These are phyloP conservation scores for Hormaphis cornu DNA, from an alignment of 1,140 invertebrate species.

Conservation along the genomic window DNA sequence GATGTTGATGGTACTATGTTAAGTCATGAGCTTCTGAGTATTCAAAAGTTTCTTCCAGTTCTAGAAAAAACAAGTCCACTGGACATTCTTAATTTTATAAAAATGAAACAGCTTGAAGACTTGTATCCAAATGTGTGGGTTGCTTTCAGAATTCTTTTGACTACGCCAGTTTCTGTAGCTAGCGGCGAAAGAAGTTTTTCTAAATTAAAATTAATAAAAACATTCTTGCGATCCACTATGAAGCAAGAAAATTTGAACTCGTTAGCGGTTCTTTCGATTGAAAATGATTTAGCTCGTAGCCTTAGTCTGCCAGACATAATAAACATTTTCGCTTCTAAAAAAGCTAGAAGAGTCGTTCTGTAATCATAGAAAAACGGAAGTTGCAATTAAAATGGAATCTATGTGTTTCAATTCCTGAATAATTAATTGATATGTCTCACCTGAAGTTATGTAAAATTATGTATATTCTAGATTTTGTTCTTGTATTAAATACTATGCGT, in stretches of 20 bases:
- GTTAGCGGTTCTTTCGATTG: neutral
- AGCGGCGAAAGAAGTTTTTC: constrained; percentile 40
- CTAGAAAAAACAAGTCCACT: neutral
- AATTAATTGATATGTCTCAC: too few species aligned
- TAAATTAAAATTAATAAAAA: constrained; percentile 41
- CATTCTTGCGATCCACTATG: constrained; percentile 39
- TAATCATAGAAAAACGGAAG: too few species aligned
- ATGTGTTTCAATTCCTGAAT: too few species aligned
- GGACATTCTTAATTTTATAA: neutral
- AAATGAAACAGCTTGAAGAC: neutral
- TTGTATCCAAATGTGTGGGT: constrained; percentile 6
- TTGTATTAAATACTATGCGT: too few species aligned
- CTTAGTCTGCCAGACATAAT: neutral
- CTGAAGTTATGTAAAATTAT: too few species aligned
- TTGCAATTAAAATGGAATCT: too few species aligned
- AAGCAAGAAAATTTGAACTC: constrained; percentile 35
- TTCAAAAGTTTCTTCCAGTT: neutral
- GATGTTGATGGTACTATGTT: neutral
- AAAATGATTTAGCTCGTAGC: neutral
- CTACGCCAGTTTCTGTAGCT: constrained; percentile 38
- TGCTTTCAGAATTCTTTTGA: constrained; percentile 5
- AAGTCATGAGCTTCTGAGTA: too few species aligned
- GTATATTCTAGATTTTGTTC: too few species aligned
- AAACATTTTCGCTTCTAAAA: too few species aligned
- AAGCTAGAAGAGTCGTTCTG: too few species aligned